Percentiles rank a stretch among this genome's conserved stretches.
These are phyloP conservation scores for Solea senegalensis DNA, from an alignment of 2,113 vertebrate species.

Conservation along the genomic window DNA sequence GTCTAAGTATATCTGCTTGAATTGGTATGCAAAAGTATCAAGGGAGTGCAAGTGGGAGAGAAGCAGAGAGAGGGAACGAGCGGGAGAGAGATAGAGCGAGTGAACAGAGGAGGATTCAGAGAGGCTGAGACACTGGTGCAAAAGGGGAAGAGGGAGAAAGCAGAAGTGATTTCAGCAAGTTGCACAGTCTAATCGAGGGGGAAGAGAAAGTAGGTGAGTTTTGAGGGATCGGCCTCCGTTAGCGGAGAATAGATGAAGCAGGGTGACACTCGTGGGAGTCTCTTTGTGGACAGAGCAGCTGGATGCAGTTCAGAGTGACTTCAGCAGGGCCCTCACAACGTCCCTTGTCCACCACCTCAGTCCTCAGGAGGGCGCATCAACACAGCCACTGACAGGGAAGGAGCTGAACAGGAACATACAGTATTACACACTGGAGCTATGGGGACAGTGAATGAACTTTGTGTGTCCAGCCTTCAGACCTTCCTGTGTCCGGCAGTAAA, in stretches of 20 bases:
- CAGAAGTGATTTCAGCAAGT: slow-evolving; percentile 65
- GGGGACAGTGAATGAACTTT: slow-evolving; percentile 89
- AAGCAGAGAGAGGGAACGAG: slow-evolving; percentile 25
- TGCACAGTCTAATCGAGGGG: slow-evolving; percentile 31
- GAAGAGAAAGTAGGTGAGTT: slow-evolving; percentile 50
- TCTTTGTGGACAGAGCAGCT: slow-evolving; percentile 11
- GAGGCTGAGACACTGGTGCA: slow-evolving; percentile 41
- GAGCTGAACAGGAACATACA: background rate
- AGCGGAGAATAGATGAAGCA: slow-evolving; percentile 19
- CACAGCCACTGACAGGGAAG: background rate
- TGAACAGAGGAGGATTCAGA: slow-evolving; percentile 45
- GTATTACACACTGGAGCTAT: slow-evolving; percentile 62
- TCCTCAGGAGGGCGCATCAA: background rate
- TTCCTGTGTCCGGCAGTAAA: slow-evolving; percentile 84
- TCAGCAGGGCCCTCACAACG: slow-evolving; percentile 16
- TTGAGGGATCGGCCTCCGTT: background rate
- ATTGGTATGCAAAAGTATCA: slow-evolving; percentile 54
- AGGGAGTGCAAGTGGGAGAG: slow-evolving; percentile 50
- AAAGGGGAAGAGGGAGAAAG: slow-evolving; percentile 65
- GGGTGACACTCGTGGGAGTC: slow-evolving; percentile 35
- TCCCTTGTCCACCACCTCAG: slow-evolving; percentile 4
- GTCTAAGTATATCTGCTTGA: slow-evolving; percentile 51
- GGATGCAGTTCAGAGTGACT: slow-evolving; percentile 17
- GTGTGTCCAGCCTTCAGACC: slow-evolving; percentile 89
- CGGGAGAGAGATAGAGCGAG: slow-evolving; percentile 36